These are phyloP conservation scores for Drosophila lowei DNA, from an alignment of 1,140 invertebrate genomes.

Conservation along the genomic window DNA sequence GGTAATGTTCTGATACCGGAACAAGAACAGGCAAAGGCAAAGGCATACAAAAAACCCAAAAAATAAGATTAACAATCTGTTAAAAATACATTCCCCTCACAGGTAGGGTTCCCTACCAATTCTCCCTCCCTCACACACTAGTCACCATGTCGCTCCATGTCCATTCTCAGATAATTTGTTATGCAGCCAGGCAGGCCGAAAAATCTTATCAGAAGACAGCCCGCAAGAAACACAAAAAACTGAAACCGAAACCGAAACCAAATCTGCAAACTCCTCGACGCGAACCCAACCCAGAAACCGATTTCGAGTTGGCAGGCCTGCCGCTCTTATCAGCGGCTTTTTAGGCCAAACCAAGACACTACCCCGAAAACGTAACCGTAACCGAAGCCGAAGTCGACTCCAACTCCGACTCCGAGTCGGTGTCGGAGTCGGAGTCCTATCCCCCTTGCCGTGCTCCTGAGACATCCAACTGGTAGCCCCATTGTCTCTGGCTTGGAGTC, in stretches of 20 bases:
- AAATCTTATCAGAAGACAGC: conserved; percentile 64
- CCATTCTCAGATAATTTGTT: conserved; percentile 59
- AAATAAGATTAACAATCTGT: no score
- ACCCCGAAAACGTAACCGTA: conserved; percentile 13
- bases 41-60: no score
- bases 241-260: conserved; percentile 6
- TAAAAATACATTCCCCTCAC: no score
- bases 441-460: background rate
- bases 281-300: conserved; percentile 53
- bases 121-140: no score
- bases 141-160: background rate
- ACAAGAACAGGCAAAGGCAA: no score
- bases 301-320: conserved; percentile 25
- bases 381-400: background rate
- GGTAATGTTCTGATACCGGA: no score
- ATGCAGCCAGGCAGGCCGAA: conserved; percentile 54
- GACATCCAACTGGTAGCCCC: conserved; percentile 9
- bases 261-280: conserved; percentile 4
- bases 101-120: no score
- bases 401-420: no score
- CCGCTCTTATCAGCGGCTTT: conserved; percentile 63
- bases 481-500: conserved; percentile 23
- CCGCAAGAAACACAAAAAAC: conserved; percentile 13
- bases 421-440: background rate
- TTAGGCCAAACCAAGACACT: conserved; percentile 54